Evolutionary conservation across 2,113 vertebrate species (phyloP), one percentile per base, ranked within the genome.

Genomic region (Labeo rohita): DNA sequence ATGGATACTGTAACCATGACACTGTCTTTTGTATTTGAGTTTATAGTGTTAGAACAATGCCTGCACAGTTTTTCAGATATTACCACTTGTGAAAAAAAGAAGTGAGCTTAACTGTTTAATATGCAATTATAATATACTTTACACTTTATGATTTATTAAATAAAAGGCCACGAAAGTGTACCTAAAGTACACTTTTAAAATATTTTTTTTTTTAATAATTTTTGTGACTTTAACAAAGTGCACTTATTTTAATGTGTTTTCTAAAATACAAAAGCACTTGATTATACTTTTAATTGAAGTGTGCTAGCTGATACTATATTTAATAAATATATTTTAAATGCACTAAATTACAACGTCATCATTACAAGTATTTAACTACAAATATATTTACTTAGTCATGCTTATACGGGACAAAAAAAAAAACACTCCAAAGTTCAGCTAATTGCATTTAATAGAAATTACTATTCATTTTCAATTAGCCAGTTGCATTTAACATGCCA

Each of bases 1-100:
- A 39, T 89, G 45, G 70, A 85, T 34, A 87, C 85, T 75, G 87
- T 85, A 85, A 59, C 87, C 83, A 88, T 87, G 83, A 83, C 85
- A 79, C n/a, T 80, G 10, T 49, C 70, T 84, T 88, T 77, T 89
- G 56, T 80, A 28, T 54, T 34, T 34, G 49, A 54, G 23, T 77
- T 54, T 28, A 50, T 12, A 70, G 34, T 18, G 34, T 36, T 12
- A 28, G 21, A 63, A 10, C 70, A 34, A 76, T 28, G 28, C 28
- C 68, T 21, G 49, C 18, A n/a, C 49, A 5, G 36, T 72, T 21
- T 72, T 39, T 21, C 18, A 54, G 28, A 13, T 21, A 70, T 77
- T 49, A 81, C 16, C 2, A 50, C 54, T 8, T 34, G 34, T 10
- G 49, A 39, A 21, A n/a, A 43, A 23, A 74, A 49, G 21, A 73